phyloP scores from a whole-genome alignment of 1,140 invertebrate species.

The Brachionus paranguensis region DNA sequence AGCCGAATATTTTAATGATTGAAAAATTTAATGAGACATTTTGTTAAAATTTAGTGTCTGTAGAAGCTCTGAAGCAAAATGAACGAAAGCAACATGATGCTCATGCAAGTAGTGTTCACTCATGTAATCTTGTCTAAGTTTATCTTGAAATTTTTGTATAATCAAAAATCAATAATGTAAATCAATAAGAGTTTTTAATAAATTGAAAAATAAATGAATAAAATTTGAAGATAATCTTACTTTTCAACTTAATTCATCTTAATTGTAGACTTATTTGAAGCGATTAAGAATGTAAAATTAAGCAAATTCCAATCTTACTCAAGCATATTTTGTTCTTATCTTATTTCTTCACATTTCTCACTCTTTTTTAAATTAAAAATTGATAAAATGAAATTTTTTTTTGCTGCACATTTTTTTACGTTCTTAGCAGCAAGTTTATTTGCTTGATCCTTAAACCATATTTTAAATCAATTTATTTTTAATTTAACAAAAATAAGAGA shows the following conservation, averaged over 20 bases:
- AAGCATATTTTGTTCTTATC: neutral
- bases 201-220: neutral
- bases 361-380: neutral
- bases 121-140: neutral
- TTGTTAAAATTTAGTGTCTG: no score
- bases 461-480: neutral
- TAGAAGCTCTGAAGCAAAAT: no score
- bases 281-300: neutral
- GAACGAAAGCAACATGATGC: neutral
- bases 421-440: neutral
- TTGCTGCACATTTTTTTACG: neutral
- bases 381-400: neutral
- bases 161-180: conserved; percentile 2
- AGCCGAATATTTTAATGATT: no score
- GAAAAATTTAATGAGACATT: no score
- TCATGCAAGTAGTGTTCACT: neutral
- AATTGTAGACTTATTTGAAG: neutral
- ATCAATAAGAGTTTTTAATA: neutral
- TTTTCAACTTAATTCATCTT: neutral
- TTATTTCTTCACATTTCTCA: neutral
- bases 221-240: conserved; percentile 1
- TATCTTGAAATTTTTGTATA: neutral
- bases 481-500: neutral
- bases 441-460: neutral
- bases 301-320: neutral